Conservation (phyloP, 2,888 invertebrate genomes). For the Branchellion lobata region DNA sequence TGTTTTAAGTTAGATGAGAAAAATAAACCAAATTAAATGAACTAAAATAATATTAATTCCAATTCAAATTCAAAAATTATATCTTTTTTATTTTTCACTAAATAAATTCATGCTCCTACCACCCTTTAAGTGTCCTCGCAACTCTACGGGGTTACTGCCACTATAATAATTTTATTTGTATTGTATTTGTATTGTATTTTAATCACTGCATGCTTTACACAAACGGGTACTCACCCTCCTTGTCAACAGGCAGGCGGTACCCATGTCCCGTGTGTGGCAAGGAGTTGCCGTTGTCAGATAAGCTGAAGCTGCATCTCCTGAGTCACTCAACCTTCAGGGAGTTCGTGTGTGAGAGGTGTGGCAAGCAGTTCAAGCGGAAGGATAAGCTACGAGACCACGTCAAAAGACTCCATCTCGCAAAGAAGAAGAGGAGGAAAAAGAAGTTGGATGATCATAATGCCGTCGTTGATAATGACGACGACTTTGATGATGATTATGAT, state of each 20-base stretch:
- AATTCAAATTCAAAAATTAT: too few species aligned
- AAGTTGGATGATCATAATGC: neutral
- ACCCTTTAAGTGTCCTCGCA: too few species aligned
- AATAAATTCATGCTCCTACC: too few species aligned
- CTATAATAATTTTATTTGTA: too few species aligned
- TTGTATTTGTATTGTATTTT: too few species aligned
- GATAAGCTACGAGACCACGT: slow-evolving; percentile 71
- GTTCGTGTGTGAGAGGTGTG: slow-evolving; percentile 76
- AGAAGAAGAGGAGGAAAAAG: slow-evolving; percentile 32
- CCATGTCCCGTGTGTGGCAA: slow-evolving; percentile 69
- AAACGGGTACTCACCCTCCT: too few species aligned
- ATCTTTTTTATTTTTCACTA: too few species aligned
- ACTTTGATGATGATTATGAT: neutral
- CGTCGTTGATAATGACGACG: neutral
- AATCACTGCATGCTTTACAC: too few species aligned
- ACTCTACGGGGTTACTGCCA: too few species aligned
- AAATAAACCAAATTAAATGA: too few species aligned
- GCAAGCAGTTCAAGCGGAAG: slow-evolving; percentile 76
- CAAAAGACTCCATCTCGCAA: slow-evolving; percentile 63
- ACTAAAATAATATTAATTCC: too few species aligned
- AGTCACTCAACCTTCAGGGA: slow-evolving; percentile 71
- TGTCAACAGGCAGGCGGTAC: neutral
- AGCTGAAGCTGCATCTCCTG: slow-evolving; percentile 73
- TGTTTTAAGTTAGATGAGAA: too few species aligned
- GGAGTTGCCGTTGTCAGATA: slow-evolving; percentile 71